These are phyloP conservation scores for Brachionus koreanus DNA, from an alignment of 1,140 invertebrate species.

Conservation along the genomic window DNA sequence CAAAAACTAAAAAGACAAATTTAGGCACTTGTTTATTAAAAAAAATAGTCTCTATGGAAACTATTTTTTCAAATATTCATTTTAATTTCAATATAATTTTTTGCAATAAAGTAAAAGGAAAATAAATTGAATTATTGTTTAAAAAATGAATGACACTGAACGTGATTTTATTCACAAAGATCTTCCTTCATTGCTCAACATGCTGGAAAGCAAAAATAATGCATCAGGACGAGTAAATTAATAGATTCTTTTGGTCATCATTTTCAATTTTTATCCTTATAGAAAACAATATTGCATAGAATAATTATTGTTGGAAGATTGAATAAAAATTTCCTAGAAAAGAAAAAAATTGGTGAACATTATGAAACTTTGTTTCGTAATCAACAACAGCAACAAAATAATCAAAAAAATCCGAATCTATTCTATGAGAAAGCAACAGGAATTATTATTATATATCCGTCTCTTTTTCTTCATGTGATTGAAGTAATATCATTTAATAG, in stretches of 20 bases:
- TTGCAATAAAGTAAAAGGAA: no score
- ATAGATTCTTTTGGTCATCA: neutral
- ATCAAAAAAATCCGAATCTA: neutral
- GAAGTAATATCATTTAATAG: neutral
- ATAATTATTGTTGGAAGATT: slow-evolving; percentile 36
- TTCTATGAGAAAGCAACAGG: slow-evolving; percentile 34
- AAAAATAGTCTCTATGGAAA: no score
- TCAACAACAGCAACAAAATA: slow-evolving; percentile 30
- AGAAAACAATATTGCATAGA: slow-evolving; percentile 36
- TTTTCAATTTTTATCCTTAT: neutral
- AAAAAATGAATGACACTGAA: slow-evolving; percentile 27
- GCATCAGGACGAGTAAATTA: neutral
- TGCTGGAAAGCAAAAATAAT: slow-evolving; percentile 40
- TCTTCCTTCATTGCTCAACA: neutral
- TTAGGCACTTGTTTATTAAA: no score
- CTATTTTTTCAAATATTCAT: no score
- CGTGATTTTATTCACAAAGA: neutral
- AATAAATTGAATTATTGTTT: neutral
- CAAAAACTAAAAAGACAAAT: no score
- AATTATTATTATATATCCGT: slow-evolving; percentile 39
- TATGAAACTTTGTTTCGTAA: slow-evolving; percentile 41
- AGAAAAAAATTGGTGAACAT: slow-evolving; percentile 37
- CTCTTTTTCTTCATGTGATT: slow-evolving; percentile 19
- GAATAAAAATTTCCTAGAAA: slow-evolving; percentile 12
- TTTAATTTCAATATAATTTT: no score